Evolutionary conservation across 2,888 invertebrate species (phyloP).

Genomic region (Agriopis marginaria): DNA sequence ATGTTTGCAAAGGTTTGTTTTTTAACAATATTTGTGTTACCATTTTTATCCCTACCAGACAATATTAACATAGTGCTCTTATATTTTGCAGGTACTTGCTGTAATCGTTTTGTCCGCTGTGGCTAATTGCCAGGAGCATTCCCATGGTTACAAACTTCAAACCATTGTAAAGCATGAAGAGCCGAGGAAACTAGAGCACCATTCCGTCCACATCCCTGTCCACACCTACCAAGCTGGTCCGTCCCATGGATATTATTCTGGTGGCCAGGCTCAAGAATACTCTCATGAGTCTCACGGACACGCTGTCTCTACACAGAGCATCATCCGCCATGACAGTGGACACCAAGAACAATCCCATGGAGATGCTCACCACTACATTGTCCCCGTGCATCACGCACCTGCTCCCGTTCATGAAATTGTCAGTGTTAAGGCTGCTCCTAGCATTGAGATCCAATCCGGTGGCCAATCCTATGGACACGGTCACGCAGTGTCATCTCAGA

Average conservation of each 20-base stretch:
- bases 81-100: conserved; percentile 52
- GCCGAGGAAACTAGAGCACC: conserved; percentile 56
- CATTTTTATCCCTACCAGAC: not conserved
- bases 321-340: conserved; percentile 52
- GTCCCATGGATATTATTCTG: conserved; percentile 41
- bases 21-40: conserved; percentile 8
- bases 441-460: conserved; percentile 39
- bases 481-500: conserved; percentile 62
- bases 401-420: conserved; percentile 43
- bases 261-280: conserved; percentile 30
- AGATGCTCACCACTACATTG: conserved; percentile 39
- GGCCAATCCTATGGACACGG: conserved; percentile 51
- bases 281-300: conserved; percentile 52
- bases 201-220: conserved; percentile 36
- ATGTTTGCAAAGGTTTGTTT: conserved; percentile 52
- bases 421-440: conserved; percentile 37
- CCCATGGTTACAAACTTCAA: conserved; percentile 55
- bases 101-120: conserved; percentile 50
- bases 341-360: conserved; percentile 43
- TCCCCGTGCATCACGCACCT: conserved; percentile 42
- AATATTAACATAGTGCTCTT: not conserved
- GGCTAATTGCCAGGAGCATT: conserved; percentile 58
- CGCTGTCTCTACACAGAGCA: conserved; percentile 60
- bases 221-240: conserved; percentile 41
- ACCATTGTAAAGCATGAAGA: conserved; percentile 61